Conservation (phyloP, 2,797 vertebrate genomes). For the Nannoperca obscura region DNA sequence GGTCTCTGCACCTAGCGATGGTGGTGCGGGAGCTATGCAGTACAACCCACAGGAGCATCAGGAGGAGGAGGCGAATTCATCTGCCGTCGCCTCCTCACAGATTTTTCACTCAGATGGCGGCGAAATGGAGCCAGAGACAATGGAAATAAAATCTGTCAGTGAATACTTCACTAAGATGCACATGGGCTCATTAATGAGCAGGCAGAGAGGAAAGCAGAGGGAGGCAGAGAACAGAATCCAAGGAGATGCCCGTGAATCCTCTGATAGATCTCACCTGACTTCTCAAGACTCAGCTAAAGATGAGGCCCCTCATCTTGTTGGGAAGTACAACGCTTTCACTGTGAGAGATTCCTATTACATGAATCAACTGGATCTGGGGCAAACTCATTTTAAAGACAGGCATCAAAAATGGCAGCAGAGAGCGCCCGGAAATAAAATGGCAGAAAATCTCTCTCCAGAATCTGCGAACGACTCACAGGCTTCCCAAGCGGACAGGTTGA, state of each 20-base stretch:
- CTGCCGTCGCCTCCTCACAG: constrained; percentile 92
- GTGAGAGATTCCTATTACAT: constrained; percentile 90
- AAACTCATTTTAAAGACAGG: constrained; percentile 93
- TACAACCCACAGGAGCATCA: constrained; percentile 74
- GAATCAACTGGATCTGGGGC: constrained; percentile 93
- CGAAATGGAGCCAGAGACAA: constrained; percentile 99
- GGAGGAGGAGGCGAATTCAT: constrained; percentile 87
- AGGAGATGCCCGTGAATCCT: constrained; percentile 79
- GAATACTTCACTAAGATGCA: constrained; percentile 98
- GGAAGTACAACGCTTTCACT: constrained; percentile 90
- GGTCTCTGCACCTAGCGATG: constrained; percentile 82
- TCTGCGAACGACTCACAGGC: constrained; percentile 84
- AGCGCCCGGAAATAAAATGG: constrained; percentile 84
- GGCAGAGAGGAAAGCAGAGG: constrained; percentile 89
- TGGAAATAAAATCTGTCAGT: constrained; percentile 98
- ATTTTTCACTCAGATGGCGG: constrained; percentile 94
- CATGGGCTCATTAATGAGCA: constrained; percentile 91
- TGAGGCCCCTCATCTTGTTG: constrained; percentile 85
- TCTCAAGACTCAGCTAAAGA: constrained; percentile 83
- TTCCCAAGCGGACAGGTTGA: constrained; percentile 85
- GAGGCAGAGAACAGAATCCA: constrained; percentile 85
- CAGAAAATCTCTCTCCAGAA: constrained; percentile 87
- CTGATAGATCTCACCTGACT: constrained; percentile 85
- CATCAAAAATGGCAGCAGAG: constrained; percentile 90
- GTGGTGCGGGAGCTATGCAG: constrained; percentile 77